Percentiles rank a stretch among this genome's conserved stretches.
Evolutionary conservation across 2,113 vertebrate genomes (phyloP).

Genomic region (Peromyscus polionotus): DNA sequence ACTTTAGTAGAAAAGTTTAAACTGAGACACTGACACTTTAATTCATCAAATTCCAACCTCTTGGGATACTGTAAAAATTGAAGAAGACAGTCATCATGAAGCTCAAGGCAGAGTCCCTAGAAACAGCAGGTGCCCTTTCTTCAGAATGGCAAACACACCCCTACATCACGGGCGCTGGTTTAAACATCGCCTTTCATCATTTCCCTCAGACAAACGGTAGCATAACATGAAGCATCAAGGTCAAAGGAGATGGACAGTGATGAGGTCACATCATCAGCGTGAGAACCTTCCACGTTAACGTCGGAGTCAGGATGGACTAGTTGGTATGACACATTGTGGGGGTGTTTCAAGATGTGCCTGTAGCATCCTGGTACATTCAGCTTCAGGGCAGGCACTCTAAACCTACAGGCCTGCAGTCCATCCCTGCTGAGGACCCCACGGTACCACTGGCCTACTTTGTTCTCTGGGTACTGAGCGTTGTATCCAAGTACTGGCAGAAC

Average conservation of each 20-base stretch:
- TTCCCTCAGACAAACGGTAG: slow-evolving; percentile 95
- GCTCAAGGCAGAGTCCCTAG: background rate
- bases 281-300: slow-evolving; percentile 53
- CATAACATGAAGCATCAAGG: slow-evolving; percentile 95
- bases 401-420: slow-evolving; percentile 90
- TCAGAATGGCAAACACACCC: background rate
- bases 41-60: background rate
- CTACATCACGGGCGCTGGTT: background rate
- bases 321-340: slow-evolving; percentile 89
- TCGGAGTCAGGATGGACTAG: slow-evolving; percentile 76
- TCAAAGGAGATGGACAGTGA: slow-evolving; percentile 92
- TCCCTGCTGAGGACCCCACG: slow-evolving; percentile 88
- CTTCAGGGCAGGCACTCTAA: slow-evolving; percentile 92
- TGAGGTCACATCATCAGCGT: slow-evolving; percentile 13
- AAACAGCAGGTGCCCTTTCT: background rate
- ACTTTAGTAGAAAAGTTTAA: background rate
- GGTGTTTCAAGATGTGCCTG: slow-evolving; percentile 92
- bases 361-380: slow-evolving; percentile 97
- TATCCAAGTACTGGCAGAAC: slow-evolving; percentile 96
- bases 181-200: slow-evolving; percentile 95
- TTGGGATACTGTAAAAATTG: background rate
- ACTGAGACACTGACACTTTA: background rate
- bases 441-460: slow-evolving; percentile 91
- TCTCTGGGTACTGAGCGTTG: slow-evolving; percentile 93
- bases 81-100: background rate